A percentile compares a stretch with the other conserved stretches of the same genome.
phyloP scores from a whole-genome alignment of 2,113 vertebrate genomes.

The Tragelaphus strepsiceros region DNA sequence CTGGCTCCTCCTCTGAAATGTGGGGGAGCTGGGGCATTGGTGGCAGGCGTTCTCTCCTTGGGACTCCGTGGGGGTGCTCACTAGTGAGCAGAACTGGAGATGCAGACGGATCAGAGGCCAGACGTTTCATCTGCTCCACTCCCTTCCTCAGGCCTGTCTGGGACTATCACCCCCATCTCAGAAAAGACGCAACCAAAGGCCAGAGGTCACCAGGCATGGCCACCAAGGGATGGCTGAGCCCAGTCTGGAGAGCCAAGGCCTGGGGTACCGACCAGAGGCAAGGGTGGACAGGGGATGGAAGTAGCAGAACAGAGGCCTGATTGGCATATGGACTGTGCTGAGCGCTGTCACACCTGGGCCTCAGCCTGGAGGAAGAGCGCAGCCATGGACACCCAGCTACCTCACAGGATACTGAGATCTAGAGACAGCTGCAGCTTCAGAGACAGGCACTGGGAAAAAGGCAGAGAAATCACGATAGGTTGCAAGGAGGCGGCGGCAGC shows the following conservation, averaged over 20 bases:
- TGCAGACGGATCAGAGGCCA: neutral
- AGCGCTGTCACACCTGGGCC: neutral
- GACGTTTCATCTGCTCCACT: fast-evolving
- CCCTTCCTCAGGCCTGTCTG: neutral
- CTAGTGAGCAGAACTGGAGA: neutral
- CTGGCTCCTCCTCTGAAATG: neutral
- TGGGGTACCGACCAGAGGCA: fast-evolving
- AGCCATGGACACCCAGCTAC: neutral
- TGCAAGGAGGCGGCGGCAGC: neutral
- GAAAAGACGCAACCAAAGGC: neutral
- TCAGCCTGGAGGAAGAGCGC: neutral
- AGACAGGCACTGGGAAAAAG: neutral
- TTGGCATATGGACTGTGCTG: neutral
- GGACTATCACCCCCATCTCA: neutral
- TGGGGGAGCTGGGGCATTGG: too few species aligned
- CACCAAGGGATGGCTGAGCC: too few species aligned
- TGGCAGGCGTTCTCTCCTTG: neutral
- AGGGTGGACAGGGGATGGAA: neutral
- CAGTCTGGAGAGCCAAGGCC: neutral
- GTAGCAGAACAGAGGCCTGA: neutral
- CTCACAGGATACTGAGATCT: neutral
- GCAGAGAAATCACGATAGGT: neutral
- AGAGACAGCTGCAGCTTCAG: neutral
- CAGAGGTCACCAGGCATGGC: neutral
- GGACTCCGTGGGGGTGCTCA: neutral